Percentiles rank a stretch among this genome's conserved stretches.
These are phyloP conservation scores for Meriones unguiculatus DNA, from an alignment of 2,113 vertebrate species.

Conservation along the genomic window DNA sequence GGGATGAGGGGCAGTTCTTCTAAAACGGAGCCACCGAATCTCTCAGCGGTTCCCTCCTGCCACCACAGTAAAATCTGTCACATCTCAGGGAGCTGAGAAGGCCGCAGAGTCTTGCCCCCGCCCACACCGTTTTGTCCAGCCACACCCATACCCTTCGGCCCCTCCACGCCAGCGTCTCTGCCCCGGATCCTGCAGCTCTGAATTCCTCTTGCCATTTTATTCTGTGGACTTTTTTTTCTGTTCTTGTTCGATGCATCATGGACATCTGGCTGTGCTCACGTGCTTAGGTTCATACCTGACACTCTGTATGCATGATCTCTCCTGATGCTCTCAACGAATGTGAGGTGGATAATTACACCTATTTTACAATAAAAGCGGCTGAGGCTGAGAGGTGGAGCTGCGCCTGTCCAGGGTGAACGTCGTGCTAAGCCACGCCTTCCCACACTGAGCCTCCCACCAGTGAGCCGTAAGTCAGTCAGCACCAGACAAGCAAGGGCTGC, in stretches of 20 bases:
- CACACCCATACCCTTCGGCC: not conserved
- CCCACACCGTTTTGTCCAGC: not conserved
- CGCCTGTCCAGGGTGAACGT: not conserved
- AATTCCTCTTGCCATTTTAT: not conserved
- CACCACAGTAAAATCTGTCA: not conserved
- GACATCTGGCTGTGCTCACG: not conserved
- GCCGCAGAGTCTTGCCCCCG: not conserved
- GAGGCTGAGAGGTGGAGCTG: not conserved
- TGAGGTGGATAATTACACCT: not conserved
- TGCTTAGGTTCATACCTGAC: not conserved
- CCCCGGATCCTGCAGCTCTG: not conserved
- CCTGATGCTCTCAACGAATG: conserved; percentile 7
- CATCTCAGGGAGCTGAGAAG: not conserved
- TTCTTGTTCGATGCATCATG: not conserved
- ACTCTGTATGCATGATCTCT: not conserved
- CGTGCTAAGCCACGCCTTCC: not conserved
- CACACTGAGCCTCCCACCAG: not conserved
- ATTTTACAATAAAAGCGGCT: conserved; percentile 6
- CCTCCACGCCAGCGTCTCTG: too few species aligned
- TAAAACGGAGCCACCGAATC: not conserved
- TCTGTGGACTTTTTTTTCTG: not conserved
- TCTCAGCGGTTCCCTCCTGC: not conserved
- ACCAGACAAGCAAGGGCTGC: not conserved
- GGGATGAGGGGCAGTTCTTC: not conserved
- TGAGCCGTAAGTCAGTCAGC: not conserved